Evolutionary conservation across 2,113 vertebrate species (phyloP), one percentile per base, ranked within the genome.

Genomic region (Alligator sinensis): DNA sequence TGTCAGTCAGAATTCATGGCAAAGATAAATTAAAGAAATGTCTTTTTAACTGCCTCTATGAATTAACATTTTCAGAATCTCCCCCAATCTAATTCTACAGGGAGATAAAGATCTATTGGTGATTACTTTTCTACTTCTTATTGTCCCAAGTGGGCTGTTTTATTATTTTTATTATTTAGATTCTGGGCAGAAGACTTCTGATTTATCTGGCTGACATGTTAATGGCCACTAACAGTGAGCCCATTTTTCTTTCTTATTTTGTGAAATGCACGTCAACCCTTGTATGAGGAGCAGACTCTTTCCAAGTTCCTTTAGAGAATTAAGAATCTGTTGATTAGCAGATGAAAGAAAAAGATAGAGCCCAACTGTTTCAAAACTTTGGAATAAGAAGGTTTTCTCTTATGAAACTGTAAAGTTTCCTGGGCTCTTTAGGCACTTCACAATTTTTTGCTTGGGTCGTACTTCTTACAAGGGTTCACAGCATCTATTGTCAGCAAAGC

Each of bases 141-240:
- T 84, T 25, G n/a, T 95, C 94, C 86, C 92, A 91, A 85, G 89
- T 87, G 92, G 60, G 78, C 10, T 77, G 77, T 22, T 84, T 91
- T 60, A 83, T 89, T 92, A 95, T 88, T 97, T 90, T 95, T 95
- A 92, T 97, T 98, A 96, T 97, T 95, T 97, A 95, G 90, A 95
- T 92, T 88, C 87, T 82, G 80, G 55, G 84, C 95, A 92, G 96
- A 94, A 96, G 87, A 85, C 30, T 80, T 78, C 91, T 90, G 96
- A 97, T 97, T 98, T 97, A 98, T 96, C 91, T 68, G 89, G 75
- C 91, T 97, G 96, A 95, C 95, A 97, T 79, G 61, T 97, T 98
- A 97, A 97, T 93, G 90, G 82, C 89, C 90, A 95, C 91, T 97
- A 96, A 94, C 88, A 79, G 61, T 76, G 87, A 96, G 93, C 94